These are phyloP conservation scores for Hyposoter dolosus DNA, from an alignment of 2,888 invertebrate genomes.

Conservation along the genomic window DNA sequence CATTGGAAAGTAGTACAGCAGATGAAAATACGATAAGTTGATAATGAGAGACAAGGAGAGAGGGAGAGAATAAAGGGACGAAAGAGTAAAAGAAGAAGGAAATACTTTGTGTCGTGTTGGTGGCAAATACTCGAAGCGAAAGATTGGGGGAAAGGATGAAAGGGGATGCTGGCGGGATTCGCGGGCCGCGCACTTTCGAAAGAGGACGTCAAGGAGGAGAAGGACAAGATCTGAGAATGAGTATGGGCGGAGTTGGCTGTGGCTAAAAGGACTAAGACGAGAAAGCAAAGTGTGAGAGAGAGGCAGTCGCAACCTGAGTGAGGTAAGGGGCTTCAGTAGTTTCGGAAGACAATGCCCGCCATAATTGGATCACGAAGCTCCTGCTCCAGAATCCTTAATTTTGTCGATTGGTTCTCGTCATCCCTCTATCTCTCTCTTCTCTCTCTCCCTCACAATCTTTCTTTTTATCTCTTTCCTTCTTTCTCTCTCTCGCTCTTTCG, in stretches of 20 bases:
- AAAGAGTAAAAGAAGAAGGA: neutral
- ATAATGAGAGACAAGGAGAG: neutral
- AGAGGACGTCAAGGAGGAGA: constrained; percentile 53
- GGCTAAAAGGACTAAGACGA: constrained; percentile 67
- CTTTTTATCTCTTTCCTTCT: neutral
- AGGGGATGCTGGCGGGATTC: constrained; percentile 38
- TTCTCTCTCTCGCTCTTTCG: constrained; percentile 21
- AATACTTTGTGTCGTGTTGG: neutral
- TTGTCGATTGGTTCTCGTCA: constrained; percentile 76
- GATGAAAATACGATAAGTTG: constrained; percentile 21
- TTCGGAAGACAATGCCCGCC: constrained; percentile 79
- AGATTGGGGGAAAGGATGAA: constrained; percentile 57
- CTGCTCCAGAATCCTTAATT: constrained; percentile 80
- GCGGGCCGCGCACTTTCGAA: constrained; percentile 52
- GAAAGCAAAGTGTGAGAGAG: constrained; percentile 20
- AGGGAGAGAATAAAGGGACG: neutral
- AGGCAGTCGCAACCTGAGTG: constrained; percentile 72
- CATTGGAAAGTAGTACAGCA: constrained; percentile 14
- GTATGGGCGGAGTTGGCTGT: constrained; percentile 68
- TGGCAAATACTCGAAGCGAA: constrained; percentile 58
- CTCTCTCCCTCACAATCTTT: constrained; percentile 46
- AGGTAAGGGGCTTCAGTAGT: constrained; percentile 79
- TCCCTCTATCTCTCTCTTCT: constrained; percentile 64
- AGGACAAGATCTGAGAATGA: constrained; percentile 51
- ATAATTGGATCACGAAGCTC: constrained; percentile 80